These are phyloP conservation scores for Papilio glaucus DNA, from an alignment of 1,140 invertebrate genomes.

Conservation along the genomic window DNA sequence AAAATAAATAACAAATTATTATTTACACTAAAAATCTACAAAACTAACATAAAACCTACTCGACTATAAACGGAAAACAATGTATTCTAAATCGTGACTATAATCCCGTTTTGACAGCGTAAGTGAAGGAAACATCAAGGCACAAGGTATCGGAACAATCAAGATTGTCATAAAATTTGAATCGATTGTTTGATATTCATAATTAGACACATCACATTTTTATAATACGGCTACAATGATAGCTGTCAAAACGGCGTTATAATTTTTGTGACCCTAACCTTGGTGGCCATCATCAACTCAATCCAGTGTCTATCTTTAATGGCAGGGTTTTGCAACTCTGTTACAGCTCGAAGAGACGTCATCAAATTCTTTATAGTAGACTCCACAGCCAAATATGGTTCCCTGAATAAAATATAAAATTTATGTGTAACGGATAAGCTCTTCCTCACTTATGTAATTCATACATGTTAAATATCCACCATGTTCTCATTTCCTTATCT, in stretches of 20 bases:
- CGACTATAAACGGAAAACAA: background rate
- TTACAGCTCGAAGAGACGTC: slow-evolving; percentile 93
- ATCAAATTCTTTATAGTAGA: slow-evolving; percentile 92
- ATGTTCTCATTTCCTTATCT: slow-evolving; percentile 94
- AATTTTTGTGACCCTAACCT: slow-evolving; percentile 80
- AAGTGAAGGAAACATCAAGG: no score
- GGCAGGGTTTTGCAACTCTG: slow-evolving; percentile 96
- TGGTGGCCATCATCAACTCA: slow-evolving; percentile 95
- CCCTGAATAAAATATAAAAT: slow-evolving; percentile 56
- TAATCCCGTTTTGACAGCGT: no score
- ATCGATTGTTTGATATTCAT: no score
- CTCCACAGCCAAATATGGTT: slow-evolving; percentile 86
- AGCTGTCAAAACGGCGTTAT: no score
- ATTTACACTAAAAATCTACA: slow-evolving; percentile 39
- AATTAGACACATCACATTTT: no score
- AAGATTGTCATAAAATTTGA: no score
- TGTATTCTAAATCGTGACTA: no score
- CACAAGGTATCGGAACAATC: no score
- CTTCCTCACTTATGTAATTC: no score
- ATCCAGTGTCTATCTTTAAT: slow-evolving; percentile 97
- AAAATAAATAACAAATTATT: slow-evolving; percentile 44
- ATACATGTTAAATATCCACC: slow-evolving; percentile 82
- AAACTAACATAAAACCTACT: slow-evolving; percentile 22
- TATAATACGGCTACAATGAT: no score
- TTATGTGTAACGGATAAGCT: no score